Evolutionary conservation across 2,113 vertebrate species (phyloP).

Genomic region (Lanius collurio): DNA sequence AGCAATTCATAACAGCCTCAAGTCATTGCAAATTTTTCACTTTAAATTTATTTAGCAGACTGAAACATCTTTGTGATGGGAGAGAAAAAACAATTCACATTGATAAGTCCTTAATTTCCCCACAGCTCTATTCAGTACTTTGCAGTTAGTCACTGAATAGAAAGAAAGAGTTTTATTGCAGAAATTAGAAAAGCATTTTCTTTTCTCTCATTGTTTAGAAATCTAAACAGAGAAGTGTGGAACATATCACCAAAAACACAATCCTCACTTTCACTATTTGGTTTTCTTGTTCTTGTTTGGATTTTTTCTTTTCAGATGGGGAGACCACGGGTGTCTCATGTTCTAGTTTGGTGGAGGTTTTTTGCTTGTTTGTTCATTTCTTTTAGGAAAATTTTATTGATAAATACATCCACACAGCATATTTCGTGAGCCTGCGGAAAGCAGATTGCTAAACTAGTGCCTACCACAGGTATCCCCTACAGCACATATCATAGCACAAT

Average conservation of each 20-base stretch:
- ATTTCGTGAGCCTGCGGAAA: not conserved
- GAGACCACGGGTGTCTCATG: not conserved
- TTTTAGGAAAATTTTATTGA: not conserved
- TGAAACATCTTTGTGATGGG: not conserved
- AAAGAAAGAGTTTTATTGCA: not conserved
- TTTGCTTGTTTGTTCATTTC: not conserved
- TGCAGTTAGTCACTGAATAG: not conserved
- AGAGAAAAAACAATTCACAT: not conserved
- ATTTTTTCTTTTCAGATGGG: not conserved
- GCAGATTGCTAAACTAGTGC: not conserved
- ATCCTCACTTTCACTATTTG: not conserved
- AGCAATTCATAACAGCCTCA: not conserved
- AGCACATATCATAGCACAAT: not conserved
- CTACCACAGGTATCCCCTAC: not conserved
- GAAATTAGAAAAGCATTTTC: not conserved
- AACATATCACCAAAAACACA: not conserved
- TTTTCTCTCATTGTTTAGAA: not conserved
- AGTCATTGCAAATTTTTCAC: not conserved
- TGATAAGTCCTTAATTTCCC: not conserved
- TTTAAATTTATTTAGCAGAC: conserved; percentile 1
- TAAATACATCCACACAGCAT: not conserved
- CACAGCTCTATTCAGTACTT: not conserved
- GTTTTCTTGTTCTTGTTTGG: not conserved
- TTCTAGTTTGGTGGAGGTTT: accelerated
- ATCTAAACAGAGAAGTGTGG: not conserved